A percentile compares a stretch with the other conserved stretches of the same genome.
Conservation (phyloP, 2,113 vertebrate genomes). For the Callopanchax toddi region DNA sequence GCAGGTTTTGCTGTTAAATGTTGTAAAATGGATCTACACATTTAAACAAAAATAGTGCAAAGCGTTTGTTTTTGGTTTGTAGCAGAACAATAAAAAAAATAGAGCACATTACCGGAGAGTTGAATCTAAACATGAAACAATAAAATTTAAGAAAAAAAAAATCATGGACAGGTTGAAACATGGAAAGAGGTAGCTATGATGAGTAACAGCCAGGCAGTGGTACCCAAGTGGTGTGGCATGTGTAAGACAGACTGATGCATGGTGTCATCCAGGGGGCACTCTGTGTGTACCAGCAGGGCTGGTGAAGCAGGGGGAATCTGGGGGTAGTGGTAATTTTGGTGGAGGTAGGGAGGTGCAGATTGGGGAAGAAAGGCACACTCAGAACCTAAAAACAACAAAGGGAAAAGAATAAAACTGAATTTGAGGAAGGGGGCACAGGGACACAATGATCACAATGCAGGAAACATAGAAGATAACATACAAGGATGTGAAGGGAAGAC, state of each 20-base stretch:
- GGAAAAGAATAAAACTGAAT: conserved; percentile 58
- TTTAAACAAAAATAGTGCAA: neutral
- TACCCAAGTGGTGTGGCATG: conserved; percentile 79
- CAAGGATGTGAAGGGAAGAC: neutral
- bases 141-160: neutral
- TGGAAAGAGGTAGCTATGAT: conserved; percentile 20
- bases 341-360: conserved; percentile 73
- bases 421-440: conserved; percentile 55
- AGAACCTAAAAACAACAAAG: conserved; percentile 78
- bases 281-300: conserved; percentile 80
- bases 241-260: conserved; percentile 83
- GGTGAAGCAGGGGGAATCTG: conserved; percentile 80
- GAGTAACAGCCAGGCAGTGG: conserved; percentile 58
- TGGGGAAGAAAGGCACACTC: conserved; percentile 76
- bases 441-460: conserved; percentile 50
- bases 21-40: neutral
- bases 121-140: no score
- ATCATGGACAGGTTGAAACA: conserved; percentile 5
- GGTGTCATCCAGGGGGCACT: conserved; percentile 82
- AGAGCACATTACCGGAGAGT: no score
- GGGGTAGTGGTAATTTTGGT: conserved; percentile 63
- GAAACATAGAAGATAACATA: conserved; percentile 29
- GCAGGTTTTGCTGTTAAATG: no score
- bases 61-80: neutral
- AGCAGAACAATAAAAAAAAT: neutral